Conservation (phyloP, 2,888 invertebrate species). For the Heliconius erato region DNA sequence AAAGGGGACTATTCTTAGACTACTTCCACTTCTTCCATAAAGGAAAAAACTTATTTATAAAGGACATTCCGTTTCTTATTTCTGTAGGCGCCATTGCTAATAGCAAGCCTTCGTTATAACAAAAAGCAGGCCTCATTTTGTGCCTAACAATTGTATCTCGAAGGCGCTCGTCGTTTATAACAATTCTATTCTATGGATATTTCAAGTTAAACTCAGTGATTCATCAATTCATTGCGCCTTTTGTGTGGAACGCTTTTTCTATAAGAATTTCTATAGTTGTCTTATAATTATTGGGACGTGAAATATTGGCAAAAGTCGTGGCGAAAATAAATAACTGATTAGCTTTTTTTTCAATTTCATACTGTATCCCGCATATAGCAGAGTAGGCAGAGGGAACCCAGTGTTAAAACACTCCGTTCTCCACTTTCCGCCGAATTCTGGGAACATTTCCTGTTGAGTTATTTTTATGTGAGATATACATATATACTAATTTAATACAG, state of each 20-base stretch:
- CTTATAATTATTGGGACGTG: constrained; percentile 1
- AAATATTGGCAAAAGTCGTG: neutral
- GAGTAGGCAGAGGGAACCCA: too few relatives aligned
- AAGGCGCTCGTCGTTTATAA: constrained; percentile 43
- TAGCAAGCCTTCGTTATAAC: constrained; percentile 42
- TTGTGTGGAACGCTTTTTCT: constrained; percentile 24
- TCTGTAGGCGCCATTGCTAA: constrained; percentile 38
- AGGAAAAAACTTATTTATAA: constrained; percentile 25
- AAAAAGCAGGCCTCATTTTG: constrained; percentile 39
- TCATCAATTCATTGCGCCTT: constrained; percentile 42
- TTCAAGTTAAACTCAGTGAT: constrained; percentile 41
- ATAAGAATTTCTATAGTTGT: constrained; percentile 21
- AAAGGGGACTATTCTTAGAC: neutral
- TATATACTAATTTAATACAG: too few relatives aligned
- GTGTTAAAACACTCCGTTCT: too few relatives aligned
- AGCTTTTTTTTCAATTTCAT: too few relatives aligned
- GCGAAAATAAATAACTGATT: neutral
- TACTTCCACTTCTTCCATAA: neutral
- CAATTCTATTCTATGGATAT: constrained; percentile 44
- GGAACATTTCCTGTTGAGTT: too few relatives aligned
- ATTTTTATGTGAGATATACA: too few relatives aligned
- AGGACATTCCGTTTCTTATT: neutral
- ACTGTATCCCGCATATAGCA: too few relatives aligned
- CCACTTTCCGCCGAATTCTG: too few relatives aligned
- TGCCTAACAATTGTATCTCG: constrained; percentile 36